Conservation (phyloP, 1,140 invertebrate species). For the Ladona fulva region DNA sequence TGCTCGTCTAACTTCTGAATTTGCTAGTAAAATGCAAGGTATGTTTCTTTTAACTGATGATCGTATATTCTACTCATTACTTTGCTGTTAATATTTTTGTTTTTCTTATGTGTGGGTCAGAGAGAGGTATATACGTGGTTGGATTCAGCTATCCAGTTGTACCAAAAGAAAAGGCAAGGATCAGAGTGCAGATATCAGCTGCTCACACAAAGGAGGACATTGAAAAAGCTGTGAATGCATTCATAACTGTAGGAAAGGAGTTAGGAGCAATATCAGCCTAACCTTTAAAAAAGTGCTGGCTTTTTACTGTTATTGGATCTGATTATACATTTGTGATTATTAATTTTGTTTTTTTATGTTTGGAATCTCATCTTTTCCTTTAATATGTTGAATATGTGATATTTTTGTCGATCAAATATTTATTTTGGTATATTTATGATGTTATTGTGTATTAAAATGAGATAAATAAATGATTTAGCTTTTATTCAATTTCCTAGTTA, state of each 20-base stretch:
- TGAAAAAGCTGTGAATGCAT: slow-evolving; percentile 64
- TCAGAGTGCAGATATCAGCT: slow-evolving; percentile 82
- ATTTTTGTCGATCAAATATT: no score
- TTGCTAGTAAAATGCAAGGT: slow-evolving; percentile 83
- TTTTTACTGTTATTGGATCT: no score
- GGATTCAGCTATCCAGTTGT: slow-evolving; percentile 92
- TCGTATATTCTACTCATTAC: no score
- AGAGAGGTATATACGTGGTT: slow-evolving; percentile 83
- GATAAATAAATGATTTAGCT: no score
- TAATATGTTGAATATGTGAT: no score
- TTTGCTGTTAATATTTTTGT: slow-evolving; percentile 21
- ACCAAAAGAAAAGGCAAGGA: slow-evolving; percentile 73
- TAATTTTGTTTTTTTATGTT: no score
- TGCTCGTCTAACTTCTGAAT: slow-evolving; percentile 64
- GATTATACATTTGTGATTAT: no score
- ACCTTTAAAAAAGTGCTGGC: no score
- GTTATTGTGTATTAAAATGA: no score
- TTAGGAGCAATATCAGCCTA: slow-evolving; percentile 32
- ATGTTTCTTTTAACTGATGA: slow-evolving; percentile 25
- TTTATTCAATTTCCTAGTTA: no score
- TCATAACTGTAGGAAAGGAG: slow-evolving; percentile 65
- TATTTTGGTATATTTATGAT: no score
- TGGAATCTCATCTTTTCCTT: no score
- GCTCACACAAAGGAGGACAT: slow-evolving; percentile 71
- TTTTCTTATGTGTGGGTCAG: slow-evolving; percentile 50